Evolutionary conservation across 2,113 vertebrate species (phyloP), one percentile per base, ranked within the genome.

Genomic region (Sapajus apella): DNA sequence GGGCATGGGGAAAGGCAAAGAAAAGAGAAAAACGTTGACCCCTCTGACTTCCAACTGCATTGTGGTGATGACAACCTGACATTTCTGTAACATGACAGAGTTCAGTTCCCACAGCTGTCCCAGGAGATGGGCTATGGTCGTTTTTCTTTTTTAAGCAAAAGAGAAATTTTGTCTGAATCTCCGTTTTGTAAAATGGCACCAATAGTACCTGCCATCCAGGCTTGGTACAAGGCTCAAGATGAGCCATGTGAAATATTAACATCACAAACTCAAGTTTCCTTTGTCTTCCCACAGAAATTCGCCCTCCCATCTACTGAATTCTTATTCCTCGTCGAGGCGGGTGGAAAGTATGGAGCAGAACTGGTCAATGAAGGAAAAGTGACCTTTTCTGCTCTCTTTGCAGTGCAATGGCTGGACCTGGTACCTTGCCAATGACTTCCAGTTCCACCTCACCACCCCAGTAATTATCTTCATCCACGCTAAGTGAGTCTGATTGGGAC

Each of bases 341-440:
- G 40, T 2, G 3, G 55, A 37, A 2, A 0, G 5, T 1, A 25
- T 2, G 43, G 37, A 40, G 17, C 7, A 8, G 43, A 25, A 9
- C 1, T 2, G 47, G 21, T 2, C 14, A 52, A 10, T 5, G 4
- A n/a, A 6, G 20, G 56, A 25, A 18, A 9, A 4, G 12, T 66
- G 6, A 35, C 55, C 11, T 50, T 20, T 5, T 14, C 25, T 56
- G 35, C 18, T 97, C 8, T 97, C 70, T 97, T 98, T 96, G 37
- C 98, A 99, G 99, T 99, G 99, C 97, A 98, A 98, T 14, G 99
- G 99, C 35, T 99, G 99, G 99, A 99, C 99, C 0, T 99, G 99
- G 99, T 99, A 99, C 96, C 98, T 99, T 32, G 99, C 99, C 92
- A 97, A 98, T 30, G 99, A 99, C 98, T 99, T 99, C 97, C 99